Evolutionary conservation across 2,888 invertebrate genomes (phyloP), one percentile per base, ranked within the genome.

Genomic region (Girardia tigrina): DNA sequence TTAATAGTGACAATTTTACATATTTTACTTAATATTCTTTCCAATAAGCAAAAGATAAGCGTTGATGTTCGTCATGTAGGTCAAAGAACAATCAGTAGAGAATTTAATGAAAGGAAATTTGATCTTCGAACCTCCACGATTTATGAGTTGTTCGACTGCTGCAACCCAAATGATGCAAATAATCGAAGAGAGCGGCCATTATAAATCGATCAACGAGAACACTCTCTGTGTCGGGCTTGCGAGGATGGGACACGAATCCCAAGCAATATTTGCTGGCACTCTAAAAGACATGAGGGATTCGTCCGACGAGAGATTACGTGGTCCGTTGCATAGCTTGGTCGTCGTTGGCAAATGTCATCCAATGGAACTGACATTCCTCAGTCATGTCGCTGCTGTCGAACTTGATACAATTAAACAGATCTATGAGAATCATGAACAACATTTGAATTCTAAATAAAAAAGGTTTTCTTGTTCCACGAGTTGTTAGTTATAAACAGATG

Each of bases 71-170:
- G 23, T 56, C 23, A 6, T 56, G 4, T 8, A 56, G 56, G 56
- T 56, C n/a, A 98, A 95, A 85, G 98, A 99, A 84, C 94, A 94
- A 78, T 92, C 93, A 27, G 87, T 91, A 79, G 95, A 97, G 83
- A 94, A 94, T 81, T 83, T 98, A 79, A 90, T 90, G 81, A 92
- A 79, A 23, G 77, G 77, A 14, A 70, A 42, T 16, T 26, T 28
- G 29, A 56, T 71, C 14, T 77, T 77, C 29, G 77, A 77, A 29
- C 77, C 77, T 14, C 77, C 77, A 2, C 1, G 77, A 6, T 98
- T 92, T 83, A 94, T 98, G 94, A 89, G 89, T 56, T 92, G 90
- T 0, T 87, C 88, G 72, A 90, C 92, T 86, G 97, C 97, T 26
- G 89, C 91, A 1, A 82, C 85, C 74, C 97, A 98, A 84, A 83